These are phyloP conservation scores for Meandrusa payeni DNA, from an alignment of 2,888 invertebrate genomes.

Conservation along the genomic window DNA sequence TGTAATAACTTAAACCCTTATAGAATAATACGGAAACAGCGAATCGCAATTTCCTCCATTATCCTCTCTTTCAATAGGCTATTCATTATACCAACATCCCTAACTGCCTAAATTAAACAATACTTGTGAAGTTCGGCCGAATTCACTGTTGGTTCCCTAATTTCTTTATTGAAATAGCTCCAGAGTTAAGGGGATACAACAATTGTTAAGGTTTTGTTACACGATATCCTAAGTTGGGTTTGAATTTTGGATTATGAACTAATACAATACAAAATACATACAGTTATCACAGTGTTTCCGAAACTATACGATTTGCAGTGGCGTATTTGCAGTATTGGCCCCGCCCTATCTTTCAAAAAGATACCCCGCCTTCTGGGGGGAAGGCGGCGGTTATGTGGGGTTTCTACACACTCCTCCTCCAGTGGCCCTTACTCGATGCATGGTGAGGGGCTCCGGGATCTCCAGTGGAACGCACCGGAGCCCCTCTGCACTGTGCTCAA, in stretches of 20 bases:
- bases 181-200: slow-evolving; percentile 7
- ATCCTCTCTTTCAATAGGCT: slow-evolving; percentile 14
- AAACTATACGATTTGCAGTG: too few relatives aligned
- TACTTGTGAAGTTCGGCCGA: slow-evolving; percentile 16
- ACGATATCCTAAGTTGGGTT: background rate
- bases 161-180: slow-evolving; percentile 16
- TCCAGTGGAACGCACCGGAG: too few relatives aligned
- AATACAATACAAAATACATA: too few relatives aligned
- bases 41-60: slow-evolving; percentile 15
- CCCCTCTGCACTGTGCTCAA: too few relatives aligned
- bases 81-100: slow-evolving; percentile 20
- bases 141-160: slow-evolving; percentile 15
- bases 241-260: background rate
- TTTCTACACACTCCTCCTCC: too few relatives aligned
- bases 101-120: slow-evolving; percentile 21
- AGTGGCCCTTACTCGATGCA: too few relatives aligned
- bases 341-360: too few relatives aligned
- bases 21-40: slow-evolving; percentile 6
- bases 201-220: slow-evolving; percentile 1
- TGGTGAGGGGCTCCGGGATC: too few relatives aligned
- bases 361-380: too few relatives aligned
- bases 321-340: too few relatives aligned
- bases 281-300: too few relatives aligned
- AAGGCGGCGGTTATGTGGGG: too few relatives aligned
- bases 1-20: background rate